A percentile compares a stretch with the other conserved stretches of the same genome.
These are phyloP conservation scores for Hippopotamyrus pictus DNA, from an alignment of 2,797 vertebrate species.

Conservation along the genomic window DNA sequence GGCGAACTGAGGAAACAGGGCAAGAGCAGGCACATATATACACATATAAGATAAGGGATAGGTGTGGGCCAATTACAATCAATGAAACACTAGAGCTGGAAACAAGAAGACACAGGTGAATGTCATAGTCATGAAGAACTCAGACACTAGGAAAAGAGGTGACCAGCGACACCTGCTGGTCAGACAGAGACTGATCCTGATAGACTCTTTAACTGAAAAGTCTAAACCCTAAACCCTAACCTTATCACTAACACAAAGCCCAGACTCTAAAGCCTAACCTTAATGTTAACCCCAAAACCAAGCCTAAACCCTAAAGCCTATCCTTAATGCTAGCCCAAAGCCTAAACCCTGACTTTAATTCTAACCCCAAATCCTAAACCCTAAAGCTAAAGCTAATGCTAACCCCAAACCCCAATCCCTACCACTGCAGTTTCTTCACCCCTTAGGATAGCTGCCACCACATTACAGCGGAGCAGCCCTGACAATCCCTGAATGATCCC, in stretches of 20 bases:
- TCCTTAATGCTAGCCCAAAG: neutral
- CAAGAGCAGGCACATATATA: neutral
- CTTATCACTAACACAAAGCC: neutral
- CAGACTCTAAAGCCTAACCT: neutral
- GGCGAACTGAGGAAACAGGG: neutral
- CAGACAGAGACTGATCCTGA: neutral
- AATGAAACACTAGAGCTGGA: neutral
- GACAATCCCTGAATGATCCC: neutral
- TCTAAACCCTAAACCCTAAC: neutral
- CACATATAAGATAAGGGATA: neutral
- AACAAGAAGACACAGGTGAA: neutral
- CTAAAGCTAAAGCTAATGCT: neutral
- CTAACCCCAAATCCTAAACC: neutral
- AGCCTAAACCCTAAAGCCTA: neutral
- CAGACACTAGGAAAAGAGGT: neutral
- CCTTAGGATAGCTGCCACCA: neutral
- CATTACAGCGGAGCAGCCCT: neutral
- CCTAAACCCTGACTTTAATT: neutral
- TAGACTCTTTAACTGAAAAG: neutral
- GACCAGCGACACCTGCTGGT: neutral
- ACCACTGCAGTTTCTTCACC: neutral
- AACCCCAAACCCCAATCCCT: neutral
- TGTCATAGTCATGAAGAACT: neutral
- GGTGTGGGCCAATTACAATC: neutral
- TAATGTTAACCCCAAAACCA: neutral